Conservation (phyloP, 2,888 invertebrate genomes). For the Danaus chrysippus region DNA sequence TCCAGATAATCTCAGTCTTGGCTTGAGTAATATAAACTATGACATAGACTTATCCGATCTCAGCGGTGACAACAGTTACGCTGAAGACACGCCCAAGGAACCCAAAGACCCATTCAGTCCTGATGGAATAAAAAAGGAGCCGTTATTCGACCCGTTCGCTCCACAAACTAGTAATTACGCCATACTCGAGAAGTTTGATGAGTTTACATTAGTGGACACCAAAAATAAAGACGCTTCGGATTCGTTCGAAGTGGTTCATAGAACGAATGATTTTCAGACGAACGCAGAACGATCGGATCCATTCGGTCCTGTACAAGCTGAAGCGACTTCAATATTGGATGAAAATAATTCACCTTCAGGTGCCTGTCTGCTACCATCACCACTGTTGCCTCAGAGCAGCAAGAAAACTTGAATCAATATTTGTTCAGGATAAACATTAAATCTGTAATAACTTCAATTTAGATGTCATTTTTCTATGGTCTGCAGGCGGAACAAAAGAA, state of each 20-base stretch:
- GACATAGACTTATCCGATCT: constrained; percentile 87
- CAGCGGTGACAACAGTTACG: constrained; percentile 84
- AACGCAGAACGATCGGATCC: constrained; percentile 31
- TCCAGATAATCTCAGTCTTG: constrained; percentile 76
- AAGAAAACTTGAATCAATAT: constrained; percentile 31
- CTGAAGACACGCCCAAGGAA: constrained; percentile 71
- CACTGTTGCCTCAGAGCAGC: constrained; percentile 74
- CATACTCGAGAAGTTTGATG: constrained; percentile 56
- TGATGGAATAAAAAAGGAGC: constrained; percentile 53
- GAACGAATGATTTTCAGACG: constrained; percentile 26
- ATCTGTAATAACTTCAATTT: no score
- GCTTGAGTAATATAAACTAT: constrained; percentile 85
- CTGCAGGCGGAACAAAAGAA: no score
- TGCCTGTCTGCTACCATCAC: constrained; percentile 77
- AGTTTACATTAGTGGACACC: constrained; percentile 54
- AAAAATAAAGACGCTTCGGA: constrained; percentile 42
- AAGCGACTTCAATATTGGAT: constrained; percentile 59
- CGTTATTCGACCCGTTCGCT: constrained; percentile 40
- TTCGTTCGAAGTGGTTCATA: constrained; percentile 60
- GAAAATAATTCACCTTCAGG: constrained; percentile 63
- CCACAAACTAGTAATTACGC: constrained; percentile 36
- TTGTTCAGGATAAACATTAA: neutral
- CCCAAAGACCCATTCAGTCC: constrained; percentile 80
- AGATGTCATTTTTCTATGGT: no score
- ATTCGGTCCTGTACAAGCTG: constrained; percentile 37